A percentile compares a stretch with the other conserved stretches of the same genome.
phyloP scores from a whole-genome alignment of 2,113 vertebrate species.

The Sander lucioperca region DNA sequence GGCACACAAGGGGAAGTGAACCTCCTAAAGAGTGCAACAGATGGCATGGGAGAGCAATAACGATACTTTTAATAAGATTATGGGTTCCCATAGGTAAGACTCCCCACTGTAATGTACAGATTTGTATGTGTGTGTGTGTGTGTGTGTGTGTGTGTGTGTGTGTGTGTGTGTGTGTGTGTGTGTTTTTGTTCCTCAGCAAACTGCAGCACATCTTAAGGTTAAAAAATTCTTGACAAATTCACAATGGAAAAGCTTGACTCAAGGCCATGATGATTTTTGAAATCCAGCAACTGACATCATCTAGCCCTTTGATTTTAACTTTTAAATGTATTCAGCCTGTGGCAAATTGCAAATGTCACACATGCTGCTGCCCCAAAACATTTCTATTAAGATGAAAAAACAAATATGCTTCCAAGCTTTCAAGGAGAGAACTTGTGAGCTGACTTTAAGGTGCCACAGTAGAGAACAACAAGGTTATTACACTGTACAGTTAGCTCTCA shows the following conservation, averaged over 20 bases:
- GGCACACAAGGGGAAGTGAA: conserved; percentile 24
- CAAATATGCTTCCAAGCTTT: conserved; percentile 6
- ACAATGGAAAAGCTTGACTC: conserved; percentile 11
- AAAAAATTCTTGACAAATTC: not conserved
- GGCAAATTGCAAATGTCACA: conserved; percentile 36
- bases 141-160: too few relatives aligned
- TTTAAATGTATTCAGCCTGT: conserved; percentile 29
- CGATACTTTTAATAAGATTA: conserved; percentile 3
- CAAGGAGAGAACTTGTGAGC: conserved; percentile 16
- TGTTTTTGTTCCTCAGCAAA: conserved; percentile 2
- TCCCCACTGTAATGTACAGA: conserved; percentile 17
- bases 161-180: conserved; percentile 1
- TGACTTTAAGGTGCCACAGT: not conserved
- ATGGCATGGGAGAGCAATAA: conserved; percentile 45
- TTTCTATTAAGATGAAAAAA: conserved; percentile 34
- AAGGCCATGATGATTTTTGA: not conserved
- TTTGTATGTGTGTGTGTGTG: not conserved
- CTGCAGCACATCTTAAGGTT: conserved; percentile 3
- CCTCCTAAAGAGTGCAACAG: conserved; percentile 51
- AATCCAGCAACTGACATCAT: conserved; percentile 1
- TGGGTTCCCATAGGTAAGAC: conserved; percentile 18
- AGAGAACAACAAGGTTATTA: conserved; percentile 34
- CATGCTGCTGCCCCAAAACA: not conserved
- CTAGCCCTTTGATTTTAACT: conserved; percentile 28
- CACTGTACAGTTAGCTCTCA: conserved; percentile 2